Conservation (phyloP, 1,140 invertebrate species). For the Ostrea edulis region DNA sequence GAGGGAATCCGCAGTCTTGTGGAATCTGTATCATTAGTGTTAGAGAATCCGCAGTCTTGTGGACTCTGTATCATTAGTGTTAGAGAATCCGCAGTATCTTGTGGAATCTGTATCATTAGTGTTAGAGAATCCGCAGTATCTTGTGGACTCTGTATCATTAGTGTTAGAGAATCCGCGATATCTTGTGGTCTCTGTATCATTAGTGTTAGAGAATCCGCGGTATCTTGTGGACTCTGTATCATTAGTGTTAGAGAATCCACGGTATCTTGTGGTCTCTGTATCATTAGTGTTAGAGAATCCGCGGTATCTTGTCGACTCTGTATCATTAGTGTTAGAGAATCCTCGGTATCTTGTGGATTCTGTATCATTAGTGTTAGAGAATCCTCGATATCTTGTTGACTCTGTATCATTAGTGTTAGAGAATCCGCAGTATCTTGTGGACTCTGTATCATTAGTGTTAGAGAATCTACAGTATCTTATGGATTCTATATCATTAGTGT, state of each 20-base stretch:
- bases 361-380: too few relatives aligned
- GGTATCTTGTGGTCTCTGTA: not conserved
- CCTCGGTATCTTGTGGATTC: not conserved
- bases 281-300: too few relatives aligned
- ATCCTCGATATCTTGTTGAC: too few relatives aligned
- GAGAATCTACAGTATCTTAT: not conserved
- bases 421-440: not conserved
- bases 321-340: too few relatives aligned
- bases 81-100: not conserved
- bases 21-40: too few relatives aligned
- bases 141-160: not conserved
- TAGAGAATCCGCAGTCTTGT: not conserved
- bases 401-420: too few relatives aligned
- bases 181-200: not conserved
- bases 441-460: too few relatives aligned
- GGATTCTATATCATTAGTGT: too few relatives aligned
- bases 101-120: too few relatives aligned
- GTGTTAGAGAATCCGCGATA: not conserved
- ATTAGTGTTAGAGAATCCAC: too few relatives aligned
- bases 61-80: too few relatives aligned
- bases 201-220: too few relatives aligned
- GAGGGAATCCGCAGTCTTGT: not conserved
- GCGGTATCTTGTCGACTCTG: not conserved
- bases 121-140: not conserved
- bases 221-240: not conserved